Conservation (phyloP, 2,888 invertebrate species). For the Acleris holmiana region DNA sequence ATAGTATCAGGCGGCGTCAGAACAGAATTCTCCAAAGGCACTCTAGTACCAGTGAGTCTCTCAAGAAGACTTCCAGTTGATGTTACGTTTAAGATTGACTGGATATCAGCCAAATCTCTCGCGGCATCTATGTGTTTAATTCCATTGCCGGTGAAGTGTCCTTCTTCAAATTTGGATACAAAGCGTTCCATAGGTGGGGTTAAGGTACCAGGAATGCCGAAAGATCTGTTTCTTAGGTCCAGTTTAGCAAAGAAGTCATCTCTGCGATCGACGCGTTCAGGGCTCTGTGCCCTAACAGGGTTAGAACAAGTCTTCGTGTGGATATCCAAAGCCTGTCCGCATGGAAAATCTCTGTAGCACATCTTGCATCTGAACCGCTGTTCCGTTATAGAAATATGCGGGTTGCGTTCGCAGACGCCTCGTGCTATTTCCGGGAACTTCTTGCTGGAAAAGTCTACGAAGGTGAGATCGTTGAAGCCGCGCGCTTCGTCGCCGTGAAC, state of each 20-base stretch:
- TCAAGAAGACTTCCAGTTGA: constrained; percentile 87
- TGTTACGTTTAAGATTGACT: constrained; percentile 92
- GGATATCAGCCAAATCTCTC: constrained; percentile 93
- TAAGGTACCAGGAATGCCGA: constrained; percentile 76
- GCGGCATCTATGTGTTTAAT: constrained; percentile 83
- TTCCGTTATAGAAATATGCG: constrained; percentile 85
- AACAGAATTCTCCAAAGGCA: constrained; percentile 70
- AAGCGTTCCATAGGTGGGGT: constrained; percentile 75
- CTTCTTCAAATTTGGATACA: constrained; percentile 72
- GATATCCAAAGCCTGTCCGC: constrained; percentile 86
- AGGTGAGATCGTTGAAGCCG: constrained; percentile 89
- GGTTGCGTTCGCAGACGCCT: constrained; percentile 87
- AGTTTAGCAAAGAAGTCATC: constrained; percentile 93
- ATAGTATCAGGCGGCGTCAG: constrained; percentile 76
- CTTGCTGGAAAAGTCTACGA: constrained; percentile 91
- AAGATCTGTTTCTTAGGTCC: constrained; percentile 89
- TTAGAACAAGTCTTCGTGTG: constrained; percentile 83
- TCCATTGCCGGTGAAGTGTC: constrained; percentile 65
- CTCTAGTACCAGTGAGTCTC: constrained; percentile 82
- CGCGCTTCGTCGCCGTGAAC: constrained; percentile 85
- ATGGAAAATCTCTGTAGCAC: constrained; percentile 89
- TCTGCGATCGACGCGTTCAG: constrained; percentile 85
- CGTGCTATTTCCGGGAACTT: constrained; percentile 92
- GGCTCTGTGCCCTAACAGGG: constrained; percentile 69
- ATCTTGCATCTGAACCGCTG: constrained; percentile 88